Conservation (phyloP, 2,797 vertebrate species). For the Moxostoma hubbsi region DNA sequence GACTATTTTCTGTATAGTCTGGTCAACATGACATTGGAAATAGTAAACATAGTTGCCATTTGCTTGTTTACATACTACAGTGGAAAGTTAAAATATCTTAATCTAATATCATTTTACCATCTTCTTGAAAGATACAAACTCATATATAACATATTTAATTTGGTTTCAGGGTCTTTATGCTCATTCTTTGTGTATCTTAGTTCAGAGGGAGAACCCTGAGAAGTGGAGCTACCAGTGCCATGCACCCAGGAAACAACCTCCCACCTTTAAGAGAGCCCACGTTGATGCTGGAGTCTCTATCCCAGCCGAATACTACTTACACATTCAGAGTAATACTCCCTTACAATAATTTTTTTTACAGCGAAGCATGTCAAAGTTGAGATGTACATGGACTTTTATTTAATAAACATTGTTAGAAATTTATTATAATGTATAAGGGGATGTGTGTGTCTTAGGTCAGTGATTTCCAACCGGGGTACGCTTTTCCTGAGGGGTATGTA, state of each 20-base stretch:
- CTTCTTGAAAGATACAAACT: not conserved
- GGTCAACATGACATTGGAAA: conserved; percentile 6
- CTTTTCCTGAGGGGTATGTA: too few species aligned
- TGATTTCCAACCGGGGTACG: too few species aligned
- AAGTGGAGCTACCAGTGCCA: conserved; percentile 72
- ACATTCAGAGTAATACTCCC: conserved; percentile 70
- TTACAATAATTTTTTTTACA: not conserved
- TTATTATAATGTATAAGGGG: too few species aligned
- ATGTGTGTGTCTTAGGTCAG: too few species aligned
- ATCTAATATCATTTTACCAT: not conserved
- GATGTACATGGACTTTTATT: too few species aligned
- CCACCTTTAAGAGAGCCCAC: conserved; percentile 72
- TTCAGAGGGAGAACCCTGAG: conserved; percentile 63
- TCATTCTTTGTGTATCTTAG: conserved; percentile 58
- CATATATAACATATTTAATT: not conserved
- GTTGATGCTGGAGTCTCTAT: conserved; percentile 66
- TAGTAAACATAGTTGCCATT: not conserved
- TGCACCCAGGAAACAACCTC: conserved; percentile 65
- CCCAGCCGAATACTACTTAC: conserved; percentile 82
- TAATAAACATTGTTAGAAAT: too few species aligned
- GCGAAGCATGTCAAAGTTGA: not conserved
- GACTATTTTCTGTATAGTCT: not conserved
- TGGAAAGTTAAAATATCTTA: not conserved
- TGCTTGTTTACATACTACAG: not conserved
- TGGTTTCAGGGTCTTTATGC: conserved; percentile 1